These are phyloP conservation scores for Megaustenia siamemsis DNA, from an alignment of 2,888 invertebrate species.

Conservation along the genomic window DNA sequence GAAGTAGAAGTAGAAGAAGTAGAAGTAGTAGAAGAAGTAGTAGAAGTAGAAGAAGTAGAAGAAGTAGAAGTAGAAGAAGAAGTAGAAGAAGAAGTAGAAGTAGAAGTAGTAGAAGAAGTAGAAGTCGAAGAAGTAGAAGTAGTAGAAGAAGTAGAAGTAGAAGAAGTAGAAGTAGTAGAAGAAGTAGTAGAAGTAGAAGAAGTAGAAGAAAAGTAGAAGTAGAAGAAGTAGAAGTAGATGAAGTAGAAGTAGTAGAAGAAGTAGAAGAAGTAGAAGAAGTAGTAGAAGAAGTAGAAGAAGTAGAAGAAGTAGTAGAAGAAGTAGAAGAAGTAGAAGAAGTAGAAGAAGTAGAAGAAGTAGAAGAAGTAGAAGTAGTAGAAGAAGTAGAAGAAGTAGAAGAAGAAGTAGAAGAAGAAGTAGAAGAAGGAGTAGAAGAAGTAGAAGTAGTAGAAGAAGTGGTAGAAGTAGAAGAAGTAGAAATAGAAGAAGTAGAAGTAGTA, in stretches of 20 bases:
- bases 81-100: background rate
- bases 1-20: background rate
- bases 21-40: background rate
- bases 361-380: background rate
- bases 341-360: conserved; percentile 1
- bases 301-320: background rate
- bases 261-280: background rate
- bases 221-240: background rate
- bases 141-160: background rate
- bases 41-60: background rate
- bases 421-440: no score
- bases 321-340: background rate
- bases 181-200: background rate
- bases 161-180: background rate
- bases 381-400: background rate
- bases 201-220: no score
- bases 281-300: conserved; percentile 1
- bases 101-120: background rate
- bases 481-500: no score
- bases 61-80: background rate
- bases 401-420: background rate
- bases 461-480: no score
- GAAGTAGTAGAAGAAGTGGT: background rate
- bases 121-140: no score
- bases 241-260: background rate